A percentile compares a stretch with the other conserved stretches of the same genome.
These are phyloP conservation scores for Aleiodes leptofemur DNA, from an alignment of 2,888 invertebrate genomes.

Conservation along the genomic window DNA sequence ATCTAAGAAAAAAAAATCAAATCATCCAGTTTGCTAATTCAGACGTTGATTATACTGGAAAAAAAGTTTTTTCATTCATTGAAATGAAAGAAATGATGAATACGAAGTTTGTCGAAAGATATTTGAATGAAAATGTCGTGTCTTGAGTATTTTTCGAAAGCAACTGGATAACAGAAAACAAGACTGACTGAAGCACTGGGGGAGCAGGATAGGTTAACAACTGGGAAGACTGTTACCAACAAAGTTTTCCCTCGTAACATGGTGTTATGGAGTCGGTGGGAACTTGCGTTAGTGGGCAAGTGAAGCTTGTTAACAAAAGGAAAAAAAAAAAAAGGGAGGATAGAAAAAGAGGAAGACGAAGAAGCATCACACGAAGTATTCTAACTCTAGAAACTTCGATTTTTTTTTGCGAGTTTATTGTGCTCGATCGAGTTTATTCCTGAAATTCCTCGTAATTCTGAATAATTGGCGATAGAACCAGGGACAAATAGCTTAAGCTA, in stretches of 20 bases:
- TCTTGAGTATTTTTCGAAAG: constrained; percentile 5
- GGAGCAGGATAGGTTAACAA: constrained; percentile 24
- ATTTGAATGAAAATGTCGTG: neutral
- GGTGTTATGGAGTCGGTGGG: constrained; percentile 42
- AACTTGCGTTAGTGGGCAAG: constrained; percentile 10
- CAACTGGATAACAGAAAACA: constrained; percentile 12
- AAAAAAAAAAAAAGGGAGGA: constrained; percentile 2
- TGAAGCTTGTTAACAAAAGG: constrained; percentile 12
- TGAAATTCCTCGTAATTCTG: no score
- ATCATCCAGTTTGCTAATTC: no score
- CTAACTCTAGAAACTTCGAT: constrained; percentile 25
- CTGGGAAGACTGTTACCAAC: constrained; percentile 23
- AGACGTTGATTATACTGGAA: no score
- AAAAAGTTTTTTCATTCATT: no score
- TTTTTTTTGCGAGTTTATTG: neutral
- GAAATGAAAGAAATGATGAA: constrained; percentile 1
- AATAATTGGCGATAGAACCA: no score
- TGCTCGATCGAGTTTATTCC: no score
- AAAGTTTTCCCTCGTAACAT: constrained; percentile 43
- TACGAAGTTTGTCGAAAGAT: neutral
- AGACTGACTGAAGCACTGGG: neutral
- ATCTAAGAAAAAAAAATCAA: no score
- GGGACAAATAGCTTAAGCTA: no score
- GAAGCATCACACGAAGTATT: constrained; percentile 17
- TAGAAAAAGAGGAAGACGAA: neutral